Percentiles rank a stretch among this genome's conserved stretches.
phyloP scores from a whole-genome alignment of 2,113 vertebrate genomes.

The Suncus etruscus region DNA sequence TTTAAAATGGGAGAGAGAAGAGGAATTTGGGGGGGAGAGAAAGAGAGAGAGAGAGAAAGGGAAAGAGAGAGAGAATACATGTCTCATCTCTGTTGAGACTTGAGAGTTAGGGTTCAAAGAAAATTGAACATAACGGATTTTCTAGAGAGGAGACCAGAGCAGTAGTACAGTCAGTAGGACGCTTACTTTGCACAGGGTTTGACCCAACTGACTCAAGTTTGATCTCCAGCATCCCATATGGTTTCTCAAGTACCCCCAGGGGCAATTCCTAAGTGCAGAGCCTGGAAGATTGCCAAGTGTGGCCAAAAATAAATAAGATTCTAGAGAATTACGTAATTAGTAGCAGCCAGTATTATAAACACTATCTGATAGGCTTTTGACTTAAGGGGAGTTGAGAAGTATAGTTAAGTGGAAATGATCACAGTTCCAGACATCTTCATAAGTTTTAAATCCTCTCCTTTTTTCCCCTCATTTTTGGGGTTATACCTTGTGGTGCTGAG shows the following conservation, averaged over 20 bases:
- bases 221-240: no score
- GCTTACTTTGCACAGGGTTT: no score
- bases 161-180: no score
- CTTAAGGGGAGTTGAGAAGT: not conserved
- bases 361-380: not conserved
- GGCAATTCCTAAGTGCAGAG: no score
- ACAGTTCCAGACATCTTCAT: not conserved
- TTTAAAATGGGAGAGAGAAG: constrained; percentile 7
- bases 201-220: no score
- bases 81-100: constrained; percentile 13
- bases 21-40: no score
- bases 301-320: no score
- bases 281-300: no score
- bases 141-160: not conserved
- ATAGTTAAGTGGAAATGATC: not conserved
- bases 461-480: not conserved
- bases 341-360: not conserved
- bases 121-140: constrained; percentile 47
- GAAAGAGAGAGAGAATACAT: not conserved
- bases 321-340: not conserved
- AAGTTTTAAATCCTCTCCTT: constrained; percentile 22
- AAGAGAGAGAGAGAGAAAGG: no score
- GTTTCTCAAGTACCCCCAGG: no score
- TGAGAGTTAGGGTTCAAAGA: constrained; percentile 28
- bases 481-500: no score